phyloP scores from a whole-genome alignment of 1,140 invertebrate genomes.

The Euglossa dilemma region DNA sequence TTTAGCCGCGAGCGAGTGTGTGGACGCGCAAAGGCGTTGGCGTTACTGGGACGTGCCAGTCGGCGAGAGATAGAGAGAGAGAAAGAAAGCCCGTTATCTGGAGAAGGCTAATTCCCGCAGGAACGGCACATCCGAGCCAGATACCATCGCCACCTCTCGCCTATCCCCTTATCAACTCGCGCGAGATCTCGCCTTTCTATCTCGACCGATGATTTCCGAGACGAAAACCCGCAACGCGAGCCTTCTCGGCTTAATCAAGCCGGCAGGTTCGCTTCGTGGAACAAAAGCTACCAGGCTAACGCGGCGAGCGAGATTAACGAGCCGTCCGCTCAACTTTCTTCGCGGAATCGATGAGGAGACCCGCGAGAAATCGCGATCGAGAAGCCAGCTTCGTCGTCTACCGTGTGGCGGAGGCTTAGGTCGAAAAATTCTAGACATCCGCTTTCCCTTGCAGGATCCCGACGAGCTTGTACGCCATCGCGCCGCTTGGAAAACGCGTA shows the following conservation, averaged over 20 bases:
- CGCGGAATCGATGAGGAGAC: constrained; percentile 27
- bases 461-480: neutral
- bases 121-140: constrained; percentile 48
- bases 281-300: constrained; percentile 8
- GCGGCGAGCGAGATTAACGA: constrained; percentile 31
- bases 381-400: neutral
- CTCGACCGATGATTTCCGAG: constrained; percentile 10
- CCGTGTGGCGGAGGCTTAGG: constrained; percentile 32
- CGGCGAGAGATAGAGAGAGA: neutral
- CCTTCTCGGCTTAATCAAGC: neutral
- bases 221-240: neutral
- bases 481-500: constrained; percentile 31
- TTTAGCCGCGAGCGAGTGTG: neutral
- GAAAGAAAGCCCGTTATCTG: constrained; percentile 52
- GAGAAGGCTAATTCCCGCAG: constrained; percentile 60
- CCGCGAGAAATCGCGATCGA: constrained; percentile 26
- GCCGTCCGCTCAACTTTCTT: constrained; percentile 18
- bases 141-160: constrained; percentile 56
- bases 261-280: neutral
- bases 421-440: constrained; percentile 45
- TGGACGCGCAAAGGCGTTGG: constrained; percentile 15
- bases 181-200: constrained; percentile 19
- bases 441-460: constrained; percentile 53
- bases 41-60: constrained; percentile 35
- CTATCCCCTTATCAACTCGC: constrained; percentile 19